Evolutionary conservation across 1,140 invertebrate genomes (phyloP), one percentile per base, ranked within the genome.

Genomic region (Trichomalopsis sarcophagae): DNA sequence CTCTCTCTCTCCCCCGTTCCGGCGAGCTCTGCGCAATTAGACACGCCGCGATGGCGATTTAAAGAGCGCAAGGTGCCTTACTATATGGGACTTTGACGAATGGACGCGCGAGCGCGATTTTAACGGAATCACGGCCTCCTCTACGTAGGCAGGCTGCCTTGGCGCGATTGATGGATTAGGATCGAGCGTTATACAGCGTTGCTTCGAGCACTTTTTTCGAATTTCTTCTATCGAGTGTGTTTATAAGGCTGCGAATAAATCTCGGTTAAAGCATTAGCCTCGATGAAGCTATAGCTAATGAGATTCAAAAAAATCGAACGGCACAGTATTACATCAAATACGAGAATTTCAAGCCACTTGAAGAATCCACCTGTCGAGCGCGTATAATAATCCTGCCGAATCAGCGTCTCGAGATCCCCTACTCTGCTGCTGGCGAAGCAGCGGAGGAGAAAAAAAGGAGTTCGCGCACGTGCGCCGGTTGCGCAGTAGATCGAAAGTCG

Each of bases 41-140:
- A 83, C 74, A 83, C 74, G 75, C 74, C 76, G 23, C 9, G 55
- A 62, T 62, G 55, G 62, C 50, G 66, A 77, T 69, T 77, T 77
- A 44, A 83, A 83, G 55, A 77, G 33, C 66, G 33, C 66, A 62
- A 77, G 40, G 44, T 30, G 50, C 50, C 50, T 62, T n/a, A 1
- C 6, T 62, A n/a, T 68, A 77, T 77, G 44, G 14, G 50, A 68
- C 73, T 76, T 82, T 76, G 30, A 62, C 44, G 30, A 75, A 82
- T 82, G 13, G 47, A 21, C 30, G 33, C 33, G 2, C 33, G 33
- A 3, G 33, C 6, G 17, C 17, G 13, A 71, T 7, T 36, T 44
- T 82, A 76, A 74, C 73, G 44, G 27, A 21, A 66, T n/a, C 36
- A 11, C 44, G 23, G 68, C 27, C 27, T 33, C 68, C 23, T 30